Evolutionary conservation across 2,113 vertebrate species (phyloP), one percentile per base, ranked within the genome.

Genomic region (Clarias gariepinus): DNA sequence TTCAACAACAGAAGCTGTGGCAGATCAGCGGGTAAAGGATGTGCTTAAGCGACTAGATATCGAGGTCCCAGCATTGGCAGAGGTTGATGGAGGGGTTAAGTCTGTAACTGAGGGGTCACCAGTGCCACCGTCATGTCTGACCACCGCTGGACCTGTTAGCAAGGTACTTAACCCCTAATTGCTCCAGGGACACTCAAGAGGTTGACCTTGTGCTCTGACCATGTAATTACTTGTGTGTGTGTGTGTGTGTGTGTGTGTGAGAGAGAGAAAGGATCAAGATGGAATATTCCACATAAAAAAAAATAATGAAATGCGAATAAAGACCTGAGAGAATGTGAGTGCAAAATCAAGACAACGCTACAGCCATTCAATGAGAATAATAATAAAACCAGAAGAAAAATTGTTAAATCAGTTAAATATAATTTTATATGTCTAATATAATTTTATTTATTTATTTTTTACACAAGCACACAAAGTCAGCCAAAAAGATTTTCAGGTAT

Each of bases 41-140:
- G 57, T 61, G 57, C 30, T 61, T 36, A 81, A 61, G 13, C 30
- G 58, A 23, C n/a, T 3, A 21, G 21, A 61, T 81, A 30, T 3
- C 12, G 78, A 41, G 78, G 30, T 41, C 21, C 78, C 30, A 36
- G 78, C 30, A 61, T 58, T 81, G 57, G 57, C 12, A 36, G 78
- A 28, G 78, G 30, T 61, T 60, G 57, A 81, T 25, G 57, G n/a
- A 47, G 47, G 30, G 78, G 55, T 81, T 23, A 36, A 47, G 30
- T 41, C 57, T 61, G 57, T 41, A 61, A 36, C 19, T 25, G 21
- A 81, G 41, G 78, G 78, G 78, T 61, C 78, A 81, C 78, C 30
- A 23, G 57, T 25, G 78, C 57, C 57, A 81, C 30, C 28, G 10
- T 33, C 28, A 60, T 4, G 55, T 60, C 78, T 80, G 78, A 80